A percentile compares a stretch with the other conserved stretches of the same genome.
Evolutionary conservation across 1,140 invertebrate species (phyloP).

Genomic region (Ceratosolen solmsi): DNA sequence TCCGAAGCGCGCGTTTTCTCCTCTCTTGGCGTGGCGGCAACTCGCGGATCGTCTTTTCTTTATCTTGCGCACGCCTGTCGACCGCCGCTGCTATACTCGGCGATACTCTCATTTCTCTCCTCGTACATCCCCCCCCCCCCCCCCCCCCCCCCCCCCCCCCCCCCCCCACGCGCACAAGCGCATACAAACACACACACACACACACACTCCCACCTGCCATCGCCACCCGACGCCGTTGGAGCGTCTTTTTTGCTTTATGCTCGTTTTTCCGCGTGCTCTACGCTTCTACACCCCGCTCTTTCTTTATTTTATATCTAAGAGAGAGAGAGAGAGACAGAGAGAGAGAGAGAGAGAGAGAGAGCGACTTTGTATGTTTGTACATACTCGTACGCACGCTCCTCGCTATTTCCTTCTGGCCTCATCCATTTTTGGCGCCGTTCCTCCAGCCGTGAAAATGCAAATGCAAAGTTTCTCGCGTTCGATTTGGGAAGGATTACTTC

Average conservation of each 20-base stretch:
- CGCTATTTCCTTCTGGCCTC: neutral
- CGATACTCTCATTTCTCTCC: neutral
- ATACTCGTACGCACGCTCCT: neutral
- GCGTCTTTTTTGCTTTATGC: constrained; percentile 30
- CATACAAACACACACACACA: too few species aligned
- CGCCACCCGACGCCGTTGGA: neutral
- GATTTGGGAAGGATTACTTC: neutral
- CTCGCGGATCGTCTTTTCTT: constrained; percentile 27
- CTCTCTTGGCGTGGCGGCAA: neutral
- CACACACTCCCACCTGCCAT: neutral
- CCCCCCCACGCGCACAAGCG: neutral
- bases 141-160: neutral
- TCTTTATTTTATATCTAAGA: neutral
- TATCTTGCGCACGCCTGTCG: constrained; percentile 22
- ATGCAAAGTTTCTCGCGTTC: neutral
- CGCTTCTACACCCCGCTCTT: neutral
- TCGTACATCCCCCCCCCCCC: neutral
- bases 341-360: too few species aligned
- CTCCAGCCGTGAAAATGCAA: neutral
- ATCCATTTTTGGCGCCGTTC: neutral
- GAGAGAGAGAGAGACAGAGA: neutral
- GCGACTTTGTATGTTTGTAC: constrained; percentile 9
- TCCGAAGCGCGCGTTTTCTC: constrained; percentile 34
- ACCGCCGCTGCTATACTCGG: constrained; percentile 1
- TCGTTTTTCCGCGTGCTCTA: constrained; percentile 5